Base-by-base conservation (phyloP, 2,888 invertebrate genomes). In the Pyrgus malvae region DNA sequence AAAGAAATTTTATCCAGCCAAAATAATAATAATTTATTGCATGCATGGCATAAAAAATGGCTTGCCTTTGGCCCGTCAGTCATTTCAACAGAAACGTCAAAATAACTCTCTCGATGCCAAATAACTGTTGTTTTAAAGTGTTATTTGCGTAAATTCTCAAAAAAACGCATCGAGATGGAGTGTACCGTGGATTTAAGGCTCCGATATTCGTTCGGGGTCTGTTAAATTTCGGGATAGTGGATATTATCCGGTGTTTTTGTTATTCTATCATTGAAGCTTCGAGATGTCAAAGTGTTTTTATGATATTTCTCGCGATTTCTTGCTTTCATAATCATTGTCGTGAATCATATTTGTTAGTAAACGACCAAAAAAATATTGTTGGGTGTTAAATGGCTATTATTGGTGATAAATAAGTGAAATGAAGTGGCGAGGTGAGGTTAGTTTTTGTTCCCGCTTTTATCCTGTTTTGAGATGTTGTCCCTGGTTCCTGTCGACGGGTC, bases 31-130 rank as follows among this genome's bases (percentile, higher is more conserved):
- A 3, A 8, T 29, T 8, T 8, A 6, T 29, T 2, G 29, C 8
- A 17, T 9, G 9, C 7, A 9, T 33, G 42, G 29, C 29, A 46
- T 37, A 53, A 53, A 53, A 53, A 53, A 53, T 53, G 53, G 53
- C 53, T 54, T 61, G 50, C 44, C 59, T 64, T 57, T 64, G 60
- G 56, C 37, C 54, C 60, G 56, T 64, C 54, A 62, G 38, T 45
- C 45, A 53, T 56, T 63, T 60, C 48, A n/a, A n/a, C n/a, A 60
- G 35, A 67, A 66, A 66, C 60, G 75, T 75, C 76, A 74, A 74
- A 75, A 73, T 83, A 84, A 76, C 85, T 87, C 85, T 86, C 87
- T 87, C 77, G 84, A 84, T 86, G 87, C 83, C 69, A 86, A 83
- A 76, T 79, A 73, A 74, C 67, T 79, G 80, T 85, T 85, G 80